phyloP scores from a whole-genome alignment of 1,140 invertebrate genomes.

The Papilio glaucus region DNA sequence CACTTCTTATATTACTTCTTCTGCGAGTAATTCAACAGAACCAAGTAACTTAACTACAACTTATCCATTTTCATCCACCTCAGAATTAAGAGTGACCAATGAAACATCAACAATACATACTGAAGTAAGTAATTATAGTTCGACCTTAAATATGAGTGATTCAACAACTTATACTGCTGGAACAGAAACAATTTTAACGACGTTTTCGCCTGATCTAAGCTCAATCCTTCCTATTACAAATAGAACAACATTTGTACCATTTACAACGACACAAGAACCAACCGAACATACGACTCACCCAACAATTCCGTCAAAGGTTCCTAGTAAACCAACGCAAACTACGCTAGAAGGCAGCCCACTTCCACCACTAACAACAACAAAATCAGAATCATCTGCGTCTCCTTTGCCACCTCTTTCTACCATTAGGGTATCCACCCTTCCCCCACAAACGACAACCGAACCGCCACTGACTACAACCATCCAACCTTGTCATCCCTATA shows the following conservation, averaged over 20 bases:
- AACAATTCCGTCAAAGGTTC: background rate
- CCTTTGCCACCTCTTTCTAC: slow-evolving; percentile 18
- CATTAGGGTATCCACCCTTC: background rate
- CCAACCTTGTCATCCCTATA: slow-evolving; percentile 20
- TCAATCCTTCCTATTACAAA: background rate
- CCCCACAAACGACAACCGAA: slow-evolving; percentile 20
- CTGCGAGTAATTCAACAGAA: background rate
- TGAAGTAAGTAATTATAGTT: background rate
- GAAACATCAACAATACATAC: no score
- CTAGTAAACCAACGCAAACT: background rate
- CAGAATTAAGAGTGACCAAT: background rate
- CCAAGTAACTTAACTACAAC: background rate
- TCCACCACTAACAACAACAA: slow-evolving; percentile 10
- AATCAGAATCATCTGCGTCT: background rate
- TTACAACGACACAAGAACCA: slow-evolving; percentile 1
- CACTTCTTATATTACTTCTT: background rate
- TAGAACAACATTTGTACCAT: background rate
- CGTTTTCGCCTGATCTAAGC: background rate
- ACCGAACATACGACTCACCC: background rate
- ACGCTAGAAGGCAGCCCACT: background rate
- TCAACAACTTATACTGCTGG: slow-evolving; percentile 1
- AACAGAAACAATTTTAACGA: slow-evolving; percentile 10
- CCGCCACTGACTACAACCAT: background rate
- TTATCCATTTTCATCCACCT: background rate
- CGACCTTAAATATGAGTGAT: background rate